Conservation (phyloP, 2,888 invertebrate species). For the Pteria penguin region DNA sequence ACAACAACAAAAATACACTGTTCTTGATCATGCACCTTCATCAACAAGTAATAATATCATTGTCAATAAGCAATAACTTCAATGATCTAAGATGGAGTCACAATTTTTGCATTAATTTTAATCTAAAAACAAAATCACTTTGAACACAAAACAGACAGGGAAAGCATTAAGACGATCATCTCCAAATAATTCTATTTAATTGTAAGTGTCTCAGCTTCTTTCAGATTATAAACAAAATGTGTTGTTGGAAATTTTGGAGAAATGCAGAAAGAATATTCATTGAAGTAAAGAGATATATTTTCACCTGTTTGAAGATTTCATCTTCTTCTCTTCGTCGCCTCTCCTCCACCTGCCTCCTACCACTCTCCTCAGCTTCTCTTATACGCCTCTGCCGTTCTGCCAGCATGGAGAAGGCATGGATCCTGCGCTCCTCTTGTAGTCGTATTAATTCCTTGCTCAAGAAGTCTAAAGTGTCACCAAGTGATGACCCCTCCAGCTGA, state of each 20-base stretch:
- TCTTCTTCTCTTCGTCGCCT: conserved; percentile 87
- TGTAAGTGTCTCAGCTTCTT: not conserved
- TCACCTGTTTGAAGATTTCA: conserved; percentile 87
- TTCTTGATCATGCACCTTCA: too few relatives aligned
- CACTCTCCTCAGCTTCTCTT: conserved; percentile 90
- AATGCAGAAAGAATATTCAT: too few relatives aligned
- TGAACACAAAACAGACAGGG: too few relatives aligned
- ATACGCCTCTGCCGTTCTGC: conserved; percentile 88
- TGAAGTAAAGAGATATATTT: too few relatives aligned
- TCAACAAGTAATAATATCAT: too few relatives aligned
- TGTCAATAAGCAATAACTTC: too few relatives aligned
- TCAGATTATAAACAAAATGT: not conserved
- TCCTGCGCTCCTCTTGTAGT: conserved; percentile 88
- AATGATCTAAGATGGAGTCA: too few relatives aligned
- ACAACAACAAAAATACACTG: not conserved
- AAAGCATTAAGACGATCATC: not conserved
- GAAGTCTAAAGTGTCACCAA: conserved; percentile 87
- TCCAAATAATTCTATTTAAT: not conserved
- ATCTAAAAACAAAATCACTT: too few relatives aligned
- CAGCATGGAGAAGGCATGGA: conserved; percentile 89
- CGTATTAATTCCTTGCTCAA: conserved; percentile 89
- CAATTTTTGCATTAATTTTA: too few relatives aligned
- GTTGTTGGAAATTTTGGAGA: not conserved
- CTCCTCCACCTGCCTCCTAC: conserved; percentile 88
- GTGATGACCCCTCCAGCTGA: conserved; percentile 86